These are phyloP conservation scores for Halcyon chelicuti DNA, from an alignment of 2,797 vertebrate species.

Conservation along the genomic window DNA sequence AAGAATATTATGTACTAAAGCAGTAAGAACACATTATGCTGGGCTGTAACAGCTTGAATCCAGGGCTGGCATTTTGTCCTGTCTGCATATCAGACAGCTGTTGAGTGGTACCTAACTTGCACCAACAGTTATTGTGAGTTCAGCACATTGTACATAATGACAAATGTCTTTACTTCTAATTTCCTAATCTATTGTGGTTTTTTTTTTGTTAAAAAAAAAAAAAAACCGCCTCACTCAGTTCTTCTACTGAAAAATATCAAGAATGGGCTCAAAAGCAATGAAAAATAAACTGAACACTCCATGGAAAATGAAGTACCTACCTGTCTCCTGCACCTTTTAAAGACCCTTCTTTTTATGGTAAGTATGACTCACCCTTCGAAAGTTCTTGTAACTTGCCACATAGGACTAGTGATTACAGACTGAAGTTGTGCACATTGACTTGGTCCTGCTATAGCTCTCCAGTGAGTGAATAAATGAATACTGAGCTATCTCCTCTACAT, in stretches of 20 bases:
- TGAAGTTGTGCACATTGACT: neutral
- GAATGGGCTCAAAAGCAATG: neutral
- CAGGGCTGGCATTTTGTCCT: neutral
- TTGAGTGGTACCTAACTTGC: neutral
- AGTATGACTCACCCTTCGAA: neutral
- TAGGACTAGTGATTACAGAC: neutral
- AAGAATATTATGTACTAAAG: neutral
- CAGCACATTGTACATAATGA: neutral
- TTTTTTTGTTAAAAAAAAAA: neutral
- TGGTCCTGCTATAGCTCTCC: neutral
- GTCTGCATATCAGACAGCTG: neutral
- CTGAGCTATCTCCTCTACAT: neutral
- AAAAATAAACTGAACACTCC: neutral
- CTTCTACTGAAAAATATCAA: neutral
- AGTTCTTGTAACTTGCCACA: neutral
- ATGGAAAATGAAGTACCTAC: neutral
- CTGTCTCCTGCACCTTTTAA: neutral
- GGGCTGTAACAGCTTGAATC: conserved; percentile 34
- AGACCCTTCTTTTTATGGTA: neutral
- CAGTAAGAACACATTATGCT: neutral
- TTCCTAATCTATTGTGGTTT: neutral
- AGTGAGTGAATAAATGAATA: neutral
- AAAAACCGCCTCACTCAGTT: neutral
- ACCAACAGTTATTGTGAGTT: neutral
- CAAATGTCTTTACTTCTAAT: neutral